Base-by-base conservation (phyloP, 1,140 invertebrate genomes). In the Calycopis cecrops region DNA sequence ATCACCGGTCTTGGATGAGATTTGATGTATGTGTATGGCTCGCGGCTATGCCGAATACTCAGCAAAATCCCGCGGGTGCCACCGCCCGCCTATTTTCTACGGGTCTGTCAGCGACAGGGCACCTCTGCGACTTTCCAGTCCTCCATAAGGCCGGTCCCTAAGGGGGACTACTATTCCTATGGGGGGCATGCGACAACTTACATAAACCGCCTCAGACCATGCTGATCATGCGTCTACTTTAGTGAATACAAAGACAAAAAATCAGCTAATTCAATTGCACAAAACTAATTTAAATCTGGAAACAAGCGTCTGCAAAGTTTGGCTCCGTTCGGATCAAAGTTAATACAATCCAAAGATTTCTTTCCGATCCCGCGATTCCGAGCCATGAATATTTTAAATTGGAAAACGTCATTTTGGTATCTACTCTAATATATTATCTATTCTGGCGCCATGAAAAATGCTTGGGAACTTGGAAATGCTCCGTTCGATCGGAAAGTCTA, bases 401-500 rank as follows among this genome's bases (percentile, higher is more conserved):
- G 33, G 48, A 35, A 57, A 59, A 47, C 34, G 47, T 35, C 18
- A 59, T 54, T 65, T 33, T 65, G 4, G 54, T 47, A 48, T 58
- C 60, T 62, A 54, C 40, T 47, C 17, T 38, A 53, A 55, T 59
- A 55, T 17, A 51, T 62, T 65, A 65, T 48, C 50, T 51, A 58
- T 57, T 59, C 28, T 59, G n/a, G 52, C 28, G 40, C 48, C 54
- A 21, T 42, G 14, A 51, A 49, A 38, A 33, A 14, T 16, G 18
- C 21, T 60, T 51, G 17, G 17, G 18, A 47, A 48, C 44, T 53
- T 59, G 52, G 42, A 34, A 52, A 40, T 35, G 16, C 40, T 35
- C 52, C 51, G 54, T 63, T 54, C 62, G 59, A 65, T 65, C 55
- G 52, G 52, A 47, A 59, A 55, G 52, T 59, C 53, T 59, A 56